Evolutionary conservation across 2,888 invertebrate genomes (phyloP), one percentile per base, ranked within the genome.

Genomic region (Tridacna crocea): DNA sequence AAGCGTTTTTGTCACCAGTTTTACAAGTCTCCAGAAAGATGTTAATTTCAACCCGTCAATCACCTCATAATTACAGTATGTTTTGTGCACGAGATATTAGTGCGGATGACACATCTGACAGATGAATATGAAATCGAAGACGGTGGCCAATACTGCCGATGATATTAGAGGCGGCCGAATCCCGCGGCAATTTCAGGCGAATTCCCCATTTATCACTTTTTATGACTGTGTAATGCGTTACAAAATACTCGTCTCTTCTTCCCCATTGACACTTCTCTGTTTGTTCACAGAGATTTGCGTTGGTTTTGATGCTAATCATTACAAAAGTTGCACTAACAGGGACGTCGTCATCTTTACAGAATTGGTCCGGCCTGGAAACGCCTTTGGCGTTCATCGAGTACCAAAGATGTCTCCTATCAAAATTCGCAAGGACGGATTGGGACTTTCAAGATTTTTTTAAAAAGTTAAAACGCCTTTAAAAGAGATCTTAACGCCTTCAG

Each of bases 1-100:
- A 47, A 70, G 48, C 70, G 70, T 70, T 70, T 70, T 70, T 70
- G 70, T 70, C 24, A 51, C 51, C 51, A 47, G 51, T 72, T 78
- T 78, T 72, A 78, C 78, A 72, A 61, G 63, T 63, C 79, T 65
- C 72, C n/a, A 48, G 78, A 77, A 83, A 80, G 77, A 78, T 75
- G 77, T 83, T 83, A 83, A 86, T 86, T 82, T 83, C 81, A 66
- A 60, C 19, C 36, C 80, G 86, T 80, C 86, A 86, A 61, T 82
- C 80, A 74, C n/a, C 46, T 55, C 66, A 79, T 83, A 83, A 86
- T 86, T 81, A 83, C 73, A 75, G 73, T 82, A 80, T 86, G 82
- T 83, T 82, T 86, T 80, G 78, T 79, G 65, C 66, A 77, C 78
- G 79, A 83, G 77, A 72, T 83, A 82, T 82, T 82, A 77, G 75